phyloP scores from a whole-genome alignment of 2,888 invertebrate species.

The Barypeithes pellucidus region DNA sequence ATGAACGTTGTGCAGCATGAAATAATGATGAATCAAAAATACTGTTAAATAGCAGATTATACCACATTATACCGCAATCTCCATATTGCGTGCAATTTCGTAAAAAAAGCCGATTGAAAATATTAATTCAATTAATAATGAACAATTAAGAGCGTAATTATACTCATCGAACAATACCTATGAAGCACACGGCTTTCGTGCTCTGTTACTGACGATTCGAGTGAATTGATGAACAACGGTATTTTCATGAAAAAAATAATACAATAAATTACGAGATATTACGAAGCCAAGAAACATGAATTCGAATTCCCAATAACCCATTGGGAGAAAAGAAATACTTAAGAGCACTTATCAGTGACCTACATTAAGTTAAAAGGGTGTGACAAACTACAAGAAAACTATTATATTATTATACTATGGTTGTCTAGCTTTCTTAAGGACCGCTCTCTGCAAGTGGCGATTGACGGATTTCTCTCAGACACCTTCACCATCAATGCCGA shows the following conservation, averaged over 20 bases:
- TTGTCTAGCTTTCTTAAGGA: no score
- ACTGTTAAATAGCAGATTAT: conserved; percentile 28
- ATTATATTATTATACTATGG: no score
- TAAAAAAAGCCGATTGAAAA: conserved; percentile 10
- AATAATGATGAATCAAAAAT: conserved; percentile 21
- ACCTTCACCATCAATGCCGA: no score
- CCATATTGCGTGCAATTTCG: conserved; percentile 40
- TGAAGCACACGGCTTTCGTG: conserved; percentile 8
- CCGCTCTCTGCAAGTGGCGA: no score
- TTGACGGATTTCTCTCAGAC: no score
- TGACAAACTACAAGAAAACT: no score
- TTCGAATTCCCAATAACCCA: no score
- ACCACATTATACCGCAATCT: conserved; percentile 38
- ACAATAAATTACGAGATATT: conserved; percentile 1
- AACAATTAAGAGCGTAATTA: conserved; percentile 17
- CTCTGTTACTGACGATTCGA: conserved; percentile 25
- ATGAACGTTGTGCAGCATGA: conserved; percentile 27
- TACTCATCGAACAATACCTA: conserved; percentile 28
- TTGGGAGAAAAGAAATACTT: no score
- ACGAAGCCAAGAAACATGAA: neutral
- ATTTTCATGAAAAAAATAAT: conserved; percentile 6
- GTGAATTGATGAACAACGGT: conserved; percentile 23
- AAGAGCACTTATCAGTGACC: no score
- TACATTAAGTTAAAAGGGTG: no score
- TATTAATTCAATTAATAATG: conserved; percentile 15